Base-by-base conservation (phyloP, 2,888 invertebrate genomes). In the Heliconius aoede region DNA sequence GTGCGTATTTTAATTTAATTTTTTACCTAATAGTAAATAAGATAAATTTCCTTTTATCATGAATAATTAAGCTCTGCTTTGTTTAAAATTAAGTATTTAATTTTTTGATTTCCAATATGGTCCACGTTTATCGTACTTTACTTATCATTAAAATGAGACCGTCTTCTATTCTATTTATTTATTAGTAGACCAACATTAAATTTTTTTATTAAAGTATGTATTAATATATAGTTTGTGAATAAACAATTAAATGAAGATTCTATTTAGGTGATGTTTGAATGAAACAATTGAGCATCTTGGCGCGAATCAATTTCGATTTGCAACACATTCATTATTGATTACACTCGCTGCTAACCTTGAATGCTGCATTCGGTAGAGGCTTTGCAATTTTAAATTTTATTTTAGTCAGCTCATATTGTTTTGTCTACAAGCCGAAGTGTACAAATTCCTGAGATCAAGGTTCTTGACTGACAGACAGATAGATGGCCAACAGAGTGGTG, bases 291-390 rank as follows among this genome's bases (percentile, higher is more conserved):
- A 51, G 46, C 28, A 36, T 68, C 68, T 68, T 51, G 46, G 51
- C 51, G 68, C 21, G 51, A 51, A 68, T 68, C 51, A 68, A 68
- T 68, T 68, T 30, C 51, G 51, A 51, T 68, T 68, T 51, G 51
- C 68, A 51, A 51, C 30, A 51, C 51, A 51, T 46, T 30, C 68
- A 68, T 51, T 68, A 51, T 68, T 30, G 68, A 68, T 46, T 5
- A 68, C 68, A 46, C 46, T 46, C 68, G 26, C 36, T 26, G 8
- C 40, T 15, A 65, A 51, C 46, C 68, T 68, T 68, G 40, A 36
- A 64, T 64, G 36, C 36, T 36, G 65, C 36, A 36, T 36, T 65
- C 24, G 36, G 15, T 24, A 36, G 24, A 36, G 36, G 36, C 24
- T 65, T 4, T 24, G 15, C 13, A 36, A 64, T n/a, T n/a, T n/a